Percentiles rank a stretch among this genome's conserved stretches.
phyloP scores from a whole-genome alignment of 2,888 invertebrate species.

The Troides aeacus region DNA sequence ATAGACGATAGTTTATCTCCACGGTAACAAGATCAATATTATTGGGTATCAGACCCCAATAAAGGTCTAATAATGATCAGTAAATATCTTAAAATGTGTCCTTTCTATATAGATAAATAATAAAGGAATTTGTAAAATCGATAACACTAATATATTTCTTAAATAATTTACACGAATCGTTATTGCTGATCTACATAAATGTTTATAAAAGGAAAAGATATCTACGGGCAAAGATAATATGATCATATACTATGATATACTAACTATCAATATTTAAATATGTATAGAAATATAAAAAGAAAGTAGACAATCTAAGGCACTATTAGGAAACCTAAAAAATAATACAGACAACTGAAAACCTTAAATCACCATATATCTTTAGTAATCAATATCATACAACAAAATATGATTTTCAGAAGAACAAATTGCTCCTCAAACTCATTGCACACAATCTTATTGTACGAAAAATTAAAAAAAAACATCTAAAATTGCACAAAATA shows the following conservation, averaged over 20 bases:
- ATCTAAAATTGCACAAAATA: slow-evolving; percentile 1
- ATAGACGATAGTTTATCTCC: too few species aligned
- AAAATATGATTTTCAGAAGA: slow-evolving; percentile 30
- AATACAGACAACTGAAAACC: slow-evolving; percentile 12
- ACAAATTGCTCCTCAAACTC: slow-evolving; percentile 39
- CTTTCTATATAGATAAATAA: too few species aligned
- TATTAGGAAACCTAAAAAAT: slow-evolving; percentile 36
- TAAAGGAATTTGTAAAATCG: too few species aligned
- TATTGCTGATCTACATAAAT: slow-evolving; percentile 15
- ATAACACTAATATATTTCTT: neutral
- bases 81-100: too few species aligned
- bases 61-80: too few species aligned
- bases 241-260: slow-evolving; percentile 19
- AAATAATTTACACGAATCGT: neutral
- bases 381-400: slow-evolving; percentile 28
- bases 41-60: too few species aligned
- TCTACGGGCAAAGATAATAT: slow-evolving; percentile 14
- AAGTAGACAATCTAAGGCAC: slow-evolving; percentile 48
- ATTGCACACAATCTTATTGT: slow-evolving; percentile 1
- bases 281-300: slow-evolving; percentile 30
- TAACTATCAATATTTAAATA: slow-evolving; percentile 2
- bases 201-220: slow-evolving; percentile 1
- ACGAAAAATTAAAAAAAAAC: neutral
- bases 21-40: too few species aligned
- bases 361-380: slow-evolving; percentile 26